Percentiles rank a stretch among this genome's conserved stretches.
Conservation (phyloP, 2,113 vertebrate genomes). For the Forbesichthys agassizii region DNA sequence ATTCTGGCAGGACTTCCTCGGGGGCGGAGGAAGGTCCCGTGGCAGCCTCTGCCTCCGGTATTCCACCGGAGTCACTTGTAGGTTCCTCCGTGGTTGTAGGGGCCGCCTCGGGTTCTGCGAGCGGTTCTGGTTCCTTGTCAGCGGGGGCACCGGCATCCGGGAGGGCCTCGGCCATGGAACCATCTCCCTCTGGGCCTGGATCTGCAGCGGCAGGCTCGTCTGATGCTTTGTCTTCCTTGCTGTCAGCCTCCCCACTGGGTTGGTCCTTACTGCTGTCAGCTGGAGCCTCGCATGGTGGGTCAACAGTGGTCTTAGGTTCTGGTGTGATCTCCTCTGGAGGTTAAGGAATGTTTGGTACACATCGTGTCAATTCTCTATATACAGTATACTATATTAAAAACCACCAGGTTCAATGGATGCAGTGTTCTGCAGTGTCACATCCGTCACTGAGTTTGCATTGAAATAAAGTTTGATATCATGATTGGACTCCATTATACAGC, state of each 20-base stretch:
- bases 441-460: background rate
- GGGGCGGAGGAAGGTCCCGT: conserved; percentile 6
- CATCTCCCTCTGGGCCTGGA: conserved; percentile 7
- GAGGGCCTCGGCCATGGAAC: conserved; percentile 12
- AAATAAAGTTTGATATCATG: background rate
- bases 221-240: background rate
- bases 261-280: conserved; percentile 36
- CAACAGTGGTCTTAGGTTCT: conserved; percentile 13
- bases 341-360: background rate
- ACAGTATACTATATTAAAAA: background rate
- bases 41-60: conserved; percentile 25
- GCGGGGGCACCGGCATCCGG: conserved; percentile 9
- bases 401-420: background rate
- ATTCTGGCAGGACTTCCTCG: background rate
- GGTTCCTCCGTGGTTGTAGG: conserved; percentile 27
- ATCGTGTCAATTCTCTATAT: background rate
- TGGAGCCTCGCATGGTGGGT: conserved; percentile 28
- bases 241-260: conserved; percentile 30
- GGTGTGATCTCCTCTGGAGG: conserved; percentile 33
- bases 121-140: conserved; percentile 10
- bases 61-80: background rate
- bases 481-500: background rate
- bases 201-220: conserved; percentile 13
- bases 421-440: background rate
- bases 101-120: conserved; percentile 18